A percentile compares a stretch with the other conserved stretches of the same genome.
Evolutionary conservation across 2,888 invertebrate species (phyloP).

Genomic region (Junonia oenone): DNA sequence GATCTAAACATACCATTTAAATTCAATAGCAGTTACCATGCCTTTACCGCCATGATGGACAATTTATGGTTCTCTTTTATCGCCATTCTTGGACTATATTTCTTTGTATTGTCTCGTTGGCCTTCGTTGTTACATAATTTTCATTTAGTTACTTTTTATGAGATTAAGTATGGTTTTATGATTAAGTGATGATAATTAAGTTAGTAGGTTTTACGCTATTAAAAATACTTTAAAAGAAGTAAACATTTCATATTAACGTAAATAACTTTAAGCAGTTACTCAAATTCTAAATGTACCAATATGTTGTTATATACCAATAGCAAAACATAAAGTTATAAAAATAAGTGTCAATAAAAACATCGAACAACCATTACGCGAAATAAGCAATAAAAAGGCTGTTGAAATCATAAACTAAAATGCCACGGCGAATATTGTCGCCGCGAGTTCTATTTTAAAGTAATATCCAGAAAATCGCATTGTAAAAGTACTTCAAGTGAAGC

Average conservation of each 20-base stretch:
- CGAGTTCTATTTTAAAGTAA: constrained; percentile 26
- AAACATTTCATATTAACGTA: no score
- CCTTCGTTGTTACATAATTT: no score
- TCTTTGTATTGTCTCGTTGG: constrained; percentile 31
- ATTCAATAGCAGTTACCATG: constrained; percentile 66
- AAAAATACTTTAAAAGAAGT: background rate
- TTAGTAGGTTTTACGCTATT: no score
- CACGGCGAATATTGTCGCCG: constrained; percentile 21
- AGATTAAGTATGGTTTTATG: background rate
- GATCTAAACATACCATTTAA: constrained; percentile 72
- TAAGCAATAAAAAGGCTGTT: constrained; percentile 13
- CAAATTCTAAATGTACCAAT: no score
- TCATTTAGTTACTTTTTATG: background rate
- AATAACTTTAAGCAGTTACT: no score
- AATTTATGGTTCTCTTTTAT: constrained; percentile 61
- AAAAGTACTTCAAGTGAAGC: constrained; percentile 33
- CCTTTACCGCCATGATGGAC: constrained; percentile 54
- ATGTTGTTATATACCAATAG: background rate
- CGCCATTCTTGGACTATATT: constrained; percentile 50
- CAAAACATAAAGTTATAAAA: background rate
- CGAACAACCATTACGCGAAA: constrained; percentile 6
- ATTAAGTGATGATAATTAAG: no score
- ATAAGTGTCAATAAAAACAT: constrained; percentile 16
- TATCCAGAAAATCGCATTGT: constrained; percentile 26
- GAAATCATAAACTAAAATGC: constrained; percentile 22